Base-by-base conservation (phyloP, 2,888 invertebrate species). In the Steromphala cineraria region DNA sequence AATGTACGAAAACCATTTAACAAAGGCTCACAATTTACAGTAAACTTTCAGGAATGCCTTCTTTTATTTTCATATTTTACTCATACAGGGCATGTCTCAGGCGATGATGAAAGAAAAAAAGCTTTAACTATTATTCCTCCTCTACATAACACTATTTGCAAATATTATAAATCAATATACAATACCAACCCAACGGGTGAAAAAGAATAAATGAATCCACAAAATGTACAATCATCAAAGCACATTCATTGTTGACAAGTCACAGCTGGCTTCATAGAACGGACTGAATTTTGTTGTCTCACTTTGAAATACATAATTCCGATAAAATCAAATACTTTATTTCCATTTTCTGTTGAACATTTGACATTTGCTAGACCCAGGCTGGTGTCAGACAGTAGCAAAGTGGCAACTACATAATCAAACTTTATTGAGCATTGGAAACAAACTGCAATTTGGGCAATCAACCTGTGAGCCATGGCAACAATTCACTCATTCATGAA, bases 201-300 rank as follows among this genome's bases (percentile, higher is more conserved):
- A 55, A 46, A 76, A 55, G 76, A 55, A 76, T 53, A 76, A 76
- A 76, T 53, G 53, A 75, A 75, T 53, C 53, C 52, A 75, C 53
- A 75, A 75, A 67, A 76, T 76, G 76, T 76, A 76, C 76, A 76
- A 76, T 76, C 55, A 76, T 76, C 53, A 76, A 74, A 76, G 76
- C 76, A 76, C 76, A 76, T 71, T 55, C 76, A 76, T 55, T 76
- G 53, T 76, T 53, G 53, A 55, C 55, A 76, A 76, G 53, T 55
- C 76, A 76, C 76, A 53, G 76, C 55, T 53, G 76, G 55, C 53
- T 53, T 24, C n/a, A 17, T n/a, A 24, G 24, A 55, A 28, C 17
- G 28, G 53, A 76, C 55, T 76, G 76, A 24, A 53, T 55, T 21
- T 53, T n/a, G 24, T 17, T 76, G 36, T 53, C 46, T 46, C 46